phyloP scores from a whole-genome alignment of 23 tunicate species.

The Clavelina lepadiformis region DNA sequence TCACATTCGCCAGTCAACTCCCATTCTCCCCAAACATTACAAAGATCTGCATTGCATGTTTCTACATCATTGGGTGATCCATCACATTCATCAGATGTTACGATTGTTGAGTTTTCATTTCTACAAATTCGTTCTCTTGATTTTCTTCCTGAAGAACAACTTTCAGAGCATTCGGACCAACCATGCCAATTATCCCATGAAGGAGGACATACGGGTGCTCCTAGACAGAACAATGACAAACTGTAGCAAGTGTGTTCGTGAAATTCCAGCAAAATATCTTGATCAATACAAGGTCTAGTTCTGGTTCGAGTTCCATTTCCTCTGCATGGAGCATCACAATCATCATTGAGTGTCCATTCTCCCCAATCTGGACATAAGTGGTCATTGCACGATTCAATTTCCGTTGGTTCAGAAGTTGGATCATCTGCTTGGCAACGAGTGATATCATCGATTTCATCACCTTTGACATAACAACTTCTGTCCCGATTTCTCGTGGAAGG shows the following conservation, averaged over 20 bases:
- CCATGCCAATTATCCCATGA: constrained; percentile 20
- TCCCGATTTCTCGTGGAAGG: constrained; percentile 16
- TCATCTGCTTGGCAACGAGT: constrained; percentile 7
- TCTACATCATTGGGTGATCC: constrained; percentile 1
- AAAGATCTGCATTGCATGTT: constrained; percentile 19
- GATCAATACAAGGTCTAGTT: constrained; percentile 1
- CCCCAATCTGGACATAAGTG: constrained; percentile 21
- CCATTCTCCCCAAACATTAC: constrained; percentile 39
- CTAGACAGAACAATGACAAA: not conserved
- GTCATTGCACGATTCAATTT: constrained; percentile 10
- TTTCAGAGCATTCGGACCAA: constrained; percentile 26
- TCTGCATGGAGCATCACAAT: constrained; percentile 27
- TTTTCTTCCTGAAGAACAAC: constrained; percentile 17
- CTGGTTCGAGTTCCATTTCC: constrained; percentile 1
- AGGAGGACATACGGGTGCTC: constrained; percentile 35
- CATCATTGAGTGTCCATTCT: constrained; percentile 11
- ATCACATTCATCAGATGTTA: not conserved
- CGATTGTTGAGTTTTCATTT: constrained; percentile 14
- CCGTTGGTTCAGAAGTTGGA: not conserved
- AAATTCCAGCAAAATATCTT: constrained; percentile 1
- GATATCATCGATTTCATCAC: not conserved
- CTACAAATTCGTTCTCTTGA: constrained; percentile 6
- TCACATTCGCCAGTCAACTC: not conserved
- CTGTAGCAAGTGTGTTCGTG: constrained; percentile 19
- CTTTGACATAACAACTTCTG: constrained; percentile 22